Evolutionary conservation across 2,797 vertebrate species (phyloP).

Genomic region (Chelon labrosus): DNA sequence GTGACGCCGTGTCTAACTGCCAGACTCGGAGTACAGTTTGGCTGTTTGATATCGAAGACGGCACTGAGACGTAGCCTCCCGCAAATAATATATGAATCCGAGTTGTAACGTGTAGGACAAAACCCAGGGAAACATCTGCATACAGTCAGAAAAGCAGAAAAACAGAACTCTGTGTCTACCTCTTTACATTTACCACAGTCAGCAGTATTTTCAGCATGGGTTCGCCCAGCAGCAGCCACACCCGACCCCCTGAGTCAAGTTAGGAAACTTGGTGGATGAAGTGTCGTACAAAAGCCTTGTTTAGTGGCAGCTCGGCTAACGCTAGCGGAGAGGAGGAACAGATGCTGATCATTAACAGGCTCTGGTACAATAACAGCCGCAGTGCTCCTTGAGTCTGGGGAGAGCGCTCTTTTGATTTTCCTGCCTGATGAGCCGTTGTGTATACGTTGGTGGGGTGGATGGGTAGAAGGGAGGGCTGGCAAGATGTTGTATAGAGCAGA

Average conservation of each 20-base stretch:
- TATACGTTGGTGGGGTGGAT: slow-evolving; percentile 59
- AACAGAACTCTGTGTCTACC: too few species aligned
- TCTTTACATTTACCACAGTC: too few species aligned
- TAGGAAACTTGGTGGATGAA: slow-evolving; percentile 51
- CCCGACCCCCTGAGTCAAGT: slow-evolving; percentile 28
- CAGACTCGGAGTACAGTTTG: neutral
- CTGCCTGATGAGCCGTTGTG: slow-evolving; percentile 80
- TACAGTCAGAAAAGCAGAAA: slow-evolving; percentile 10
- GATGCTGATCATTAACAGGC: slow-evolving; percentile 83
- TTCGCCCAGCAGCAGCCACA: slow-evolving; percentile 19
- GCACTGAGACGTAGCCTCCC: slow-evolving; percentile 15
- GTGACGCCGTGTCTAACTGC: too few species aligned
- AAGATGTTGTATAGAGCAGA: slow-evolving; percentile 57
- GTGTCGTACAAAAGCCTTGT: slow-evolving; percentile 58
- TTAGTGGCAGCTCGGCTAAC: slow-evolving; percentile 66
- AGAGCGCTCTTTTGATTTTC: slow-evolving; percentile 76
- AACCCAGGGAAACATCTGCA: slow-evolving; percentile 61
- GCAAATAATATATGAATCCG: slow-evolving; percentile 38
- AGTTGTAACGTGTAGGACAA: slow-evolving; percentile 15
- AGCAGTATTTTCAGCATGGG: slow-evolving; percentile 56
- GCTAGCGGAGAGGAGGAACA: slow-evolving; percentile 70
- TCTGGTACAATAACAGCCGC: slow-evolving; percentile 78
- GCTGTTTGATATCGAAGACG: slow-evolving; percentile 30
- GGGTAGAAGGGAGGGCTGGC: slow-evolving; percentile 10
- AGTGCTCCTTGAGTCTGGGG: slow-evolving; percentile 74